Base-by-base conservation (phyloP, 2,888 invertebrate genomes). In the Melangyna quadrimaculata region DNA sequence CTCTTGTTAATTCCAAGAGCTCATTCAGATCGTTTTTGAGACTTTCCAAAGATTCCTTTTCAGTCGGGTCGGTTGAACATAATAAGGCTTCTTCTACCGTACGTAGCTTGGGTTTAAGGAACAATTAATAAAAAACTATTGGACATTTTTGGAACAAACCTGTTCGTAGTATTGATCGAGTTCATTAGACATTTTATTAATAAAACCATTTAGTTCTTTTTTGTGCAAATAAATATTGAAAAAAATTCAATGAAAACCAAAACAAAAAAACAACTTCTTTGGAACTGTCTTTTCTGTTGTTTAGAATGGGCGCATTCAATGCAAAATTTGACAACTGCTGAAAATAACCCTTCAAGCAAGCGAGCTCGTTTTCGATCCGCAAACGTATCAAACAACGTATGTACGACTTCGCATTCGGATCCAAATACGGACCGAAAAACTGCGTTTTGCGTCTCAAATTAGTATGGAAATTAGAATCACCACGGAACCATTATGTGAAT, bases 1-100 rank as follows among this genome's bases (percentile, higher is more conserved):
- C 95, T 89, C 93, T 93, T 0, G 96, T 96, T 45, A 96, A 91
- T n/a, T 93, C 93, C 69, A 96, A 94, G 0, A 96, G 93, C 90
- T 96, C 95, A 87, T 94, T 91, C 51, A 96, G 93, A 89, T 96
- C 95, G 24, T 93, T 93, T 89, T 94, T 93, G 12, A 96, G 91
- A 55, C 94, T 93, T 63, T 93, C 84, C 24, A 96, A 91, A 32
- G 95, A 94, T 59, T 94, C 93, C 48, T 88, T 89, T 70, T 93
- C 93, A 87, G 94, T 94, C 1, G 92, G 91, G 22, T 92, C 93
- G 80, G 93, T 91, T 17, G 92, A 92, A 19, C 89, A 90, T 78
- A 91, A 90, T 14, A 96, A 89, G 6, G 95, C 94, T 88, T 94
- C 91, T 87, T 94, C 93, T 12, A 96, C 95, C 92, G 95, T 94